Percentiles rank a stretch among this genome's conserved stretches.
phyloP scores from a whole-genome alignment of 2,113 vertebrate species.

The Thymallus thymallus region DNA sequence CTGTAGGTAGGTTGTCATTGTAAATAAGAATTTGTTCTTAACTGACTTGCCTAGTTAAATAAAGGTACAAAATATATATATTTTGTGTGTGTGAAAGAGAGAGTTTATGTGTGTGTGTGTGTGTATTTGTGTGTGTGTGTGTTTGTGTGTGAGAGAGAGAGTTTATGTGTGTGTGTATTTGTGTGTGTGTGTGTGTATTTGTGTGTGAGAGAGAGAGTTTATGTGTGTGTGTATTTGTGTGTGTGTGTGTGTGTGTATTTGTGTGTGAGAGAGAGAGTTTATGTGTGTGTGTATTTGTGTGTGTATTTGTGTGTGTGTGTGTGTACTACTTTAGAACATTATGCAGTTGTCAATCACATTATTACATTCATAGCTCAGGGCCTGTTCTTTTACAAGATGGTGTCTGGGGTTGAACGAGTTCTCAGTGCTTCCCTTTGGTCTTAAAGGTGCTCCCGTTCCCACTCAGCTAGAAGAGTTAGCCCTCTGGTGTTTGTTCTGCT shows the following conservation, averaged over 20 bases:
- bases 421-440: background rate
- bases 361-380: background rate
- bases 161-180: too few species aligned
- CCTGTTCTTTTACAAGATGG: background rate
- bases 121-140: background rate
- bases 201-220: too few species aligned
- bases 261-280: background rate
- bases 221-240: constrained; percentile 8
- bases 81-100: too few species aligned
- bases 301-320: constrained; percentile 6
- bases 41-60: too few species aligned
- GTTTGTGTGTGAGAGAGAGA: too few species aligned
- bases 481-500: background rate
- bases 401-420: background rate
- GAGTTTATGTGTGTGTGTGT: constrained; percentile 9
- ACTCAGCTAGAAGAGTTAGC: background rate
- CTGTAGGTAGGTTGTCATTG: too few species aligned
- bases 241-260: background rate
- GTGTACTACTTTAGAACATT: constrained; percentile 1
- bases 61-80: too few species aligned
- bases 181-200: too few species aligned
- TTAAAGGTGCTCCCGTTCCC: background rate
- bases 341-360: background rate
- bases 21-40: too few species aligned
- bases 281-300: background rate